Evolutionary conservation across 2,888 invertebrate genomes (phyloP).

Genomic region (Strigamia crassipes): DNA sequence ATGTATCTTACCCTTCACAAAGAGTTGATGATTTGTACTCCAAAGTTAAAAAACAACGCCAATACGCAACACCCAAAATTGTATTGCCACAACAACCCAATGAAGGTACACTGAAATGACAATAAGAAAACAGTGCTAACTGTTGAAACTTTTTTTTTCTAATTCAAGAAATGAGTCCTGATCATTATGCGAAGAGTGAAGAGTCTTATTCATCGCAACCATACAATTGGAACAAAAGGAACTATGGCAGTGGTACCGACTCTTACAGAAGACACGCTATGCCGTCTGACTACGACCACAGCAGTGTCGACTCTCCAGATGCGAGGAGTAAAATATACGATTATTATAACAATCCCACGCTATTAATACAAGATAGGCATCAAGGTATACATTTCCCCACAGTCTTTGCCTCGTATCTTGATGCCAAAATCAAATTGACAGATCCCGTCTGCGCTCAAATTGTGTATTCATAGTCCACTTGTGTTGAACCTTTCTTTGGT

Average conservation of each 20-base stretch:
- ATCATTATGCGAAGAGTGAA: slow-evolving; percentile 43
- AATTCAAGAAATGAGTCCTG: slow-evolving; percentile 22
- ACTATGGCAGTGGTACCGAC: slow-evolving; percentile 11
- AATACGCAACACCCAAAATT: slow-evolving; percentile 44
- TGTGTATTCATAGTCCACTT: too few species aligned
- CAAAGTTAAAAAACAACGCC: slow-evolving; percentile 43
- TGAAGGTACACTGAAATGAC: slow-evolving; percentile 7
- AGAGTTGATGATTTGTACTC: slow-evolving; percentile 45
- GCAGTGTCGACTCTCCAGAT: slow-evolving; percentile 43
- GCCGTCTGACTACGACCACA: slow-evolving; percentile 34
- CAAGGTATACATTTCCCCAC: background rate
- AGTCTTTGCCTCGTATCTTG: too few species aligned
- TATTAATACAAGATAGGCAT: slow-evolving; percentile 45
- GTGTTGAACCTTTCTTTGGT: too few species aligned
- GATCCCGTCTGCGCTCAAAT: too few species aligned
- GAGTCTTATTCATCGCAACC: slow-evolving; percentile 41
- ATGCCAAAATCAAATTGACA: background rate
- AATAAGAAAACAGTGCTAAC: background rate
- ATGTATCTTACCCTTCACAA: slow-evolving; percentile 2
- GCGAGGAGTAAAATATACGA: slow-evolving; percentile 47
- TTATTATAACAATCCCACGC: slow-evolving; percentile 44
- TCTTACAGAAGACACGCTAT: slow-evolving; percentile 23
- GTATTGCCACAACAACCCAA: background rate
- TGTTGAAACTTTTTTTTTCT: background rate
- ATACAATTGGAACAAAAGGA: slow-evolving; percentile 38